Percentiles rank a stretch among this genome's conserved stretches.
phyloP scores from a whole-genome alignment of 2,888 invertebrate species.

The Melitaea athalia region DNA sequence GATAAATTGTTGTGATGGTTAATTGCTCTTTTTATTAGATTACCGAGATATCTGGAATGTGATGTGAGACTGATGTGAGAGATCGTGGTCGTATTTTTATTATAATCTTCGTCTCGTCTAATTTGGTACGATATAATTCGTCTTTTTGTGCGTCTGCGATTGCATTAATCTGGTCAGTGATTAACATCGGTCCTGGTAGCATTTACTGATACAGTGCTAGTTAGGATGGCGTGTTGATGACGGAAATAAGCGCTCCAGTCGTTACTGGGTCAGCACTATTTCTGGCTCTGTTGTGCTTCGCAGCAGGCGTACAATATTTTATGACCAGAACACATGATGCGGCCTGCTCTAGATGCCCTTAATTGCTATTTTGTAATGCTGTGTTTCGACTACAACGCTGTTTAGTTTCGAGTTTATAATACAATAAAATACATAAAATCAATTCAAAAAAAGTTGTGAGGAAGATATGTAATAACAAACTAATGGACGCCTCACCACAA shows the following conservation, averaged over 20 bases:
- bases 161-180: slow-evolving; percentile 43
- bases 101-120: slow-evolving; percentile 31
- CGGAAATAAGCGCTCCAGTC: slow-evolving; percentile 81
- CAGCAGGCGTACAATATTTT: slow-evolving; percentile 67
- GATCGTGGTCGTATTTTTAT: slow-evolving; percentile 33
- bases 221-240: slow-evolving; percentile 66
- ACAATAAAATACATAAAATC: not conserved
- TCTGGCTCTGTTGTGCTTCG: slow-evolving; percentile 71
- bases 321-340: slow-evolving; percentile 58
- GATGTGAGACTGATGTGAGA: too few species aligned
- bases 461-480: not conserved
- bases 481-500: not conserved
- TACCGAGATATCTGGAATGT: slow-evolving; percentile 9
- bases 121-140: slow-evolving; percentile 27
- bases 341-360: slow-evolving; percentile 51
- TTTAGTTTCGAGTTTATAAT: not conserved
- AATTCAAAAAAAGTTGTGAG: not conserved
- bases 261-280: slow-evolving; percentile 81
- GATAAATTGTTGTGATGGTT: not conserved
- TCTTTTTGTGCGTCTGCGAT: slow-evolving; percentile 35
- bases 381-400: slow-evolving; percentile 25
- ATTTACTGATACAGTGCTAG: slow-evolving; percentile 49
- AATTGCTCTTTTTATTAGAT: slow-evolving; percentile 2
- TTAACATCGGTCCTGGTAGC: slow-evolving; percentile 57
- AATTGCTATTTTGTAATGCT: slow-evolving; percentile 45